Base-by-base conservation (phyloP, 2,888 invertebrate species). In the Petrophora chlorosata region DNA sequence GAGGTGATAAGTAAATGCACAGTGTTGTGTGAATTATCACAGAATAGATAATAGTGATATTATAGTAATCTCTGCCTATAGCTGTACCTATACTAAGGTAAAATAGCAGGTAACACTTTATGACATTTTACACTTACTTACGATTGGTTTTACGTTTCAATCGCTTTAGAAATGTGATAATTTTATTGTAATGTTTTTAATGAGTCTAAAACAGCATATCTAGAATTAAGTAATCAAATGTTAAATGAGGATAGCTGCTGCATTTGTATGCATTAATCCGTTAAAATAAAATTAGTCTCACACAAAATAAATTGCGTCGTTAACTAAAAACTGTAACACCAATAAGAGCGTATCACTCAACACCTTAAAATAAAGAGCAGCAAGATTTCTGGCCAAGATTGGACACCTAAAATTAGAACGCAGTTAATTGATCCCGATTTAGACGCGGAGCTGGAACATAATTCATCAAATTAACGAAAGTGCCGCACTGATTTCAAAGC, bases 341-440 rank as follows among this genome's bases (percentile, higher is more conserved):
- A 67, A 70, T 67, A 65, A 63, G 57, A 57, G 59, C 68, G 56
- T 73, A 74, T 73, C 73, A 59, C 54, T 76, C 73, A 61, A 53
- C 73, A 64, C 58, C 57, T 25, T 63, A 63, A 64, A 56, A 55
- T 63, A 59, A 59, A 47, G 53, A 47, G 45, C 57, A 61, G 53
- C 53, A 56, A 60, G 61, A 63, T 63, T 62, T 63, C 56, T 61
- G 63, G 56, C 65, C 61, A 51, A 59, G 57, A 71, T 71, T 48
- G 63, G 56, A 63, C 50, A 56, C 61, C 65, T 76, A 77, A 68
- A 73, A 73, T 75, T 75, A 79, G 65, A 65, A 63, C 56, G 36
- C 47, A 39, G 46, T 68, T 77, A 79, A 79, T 79, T 78, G 76
- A 70, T 71, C 71, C 65, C 63, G 67, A 68, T 74, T 73, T 75